A percentile compares a stretch with the other conserved stretches of the same genome.
phyloP scores from a whole-genome alignment of 1,140 invertebrate species.

The Sycophaga agraensis region DNA sequence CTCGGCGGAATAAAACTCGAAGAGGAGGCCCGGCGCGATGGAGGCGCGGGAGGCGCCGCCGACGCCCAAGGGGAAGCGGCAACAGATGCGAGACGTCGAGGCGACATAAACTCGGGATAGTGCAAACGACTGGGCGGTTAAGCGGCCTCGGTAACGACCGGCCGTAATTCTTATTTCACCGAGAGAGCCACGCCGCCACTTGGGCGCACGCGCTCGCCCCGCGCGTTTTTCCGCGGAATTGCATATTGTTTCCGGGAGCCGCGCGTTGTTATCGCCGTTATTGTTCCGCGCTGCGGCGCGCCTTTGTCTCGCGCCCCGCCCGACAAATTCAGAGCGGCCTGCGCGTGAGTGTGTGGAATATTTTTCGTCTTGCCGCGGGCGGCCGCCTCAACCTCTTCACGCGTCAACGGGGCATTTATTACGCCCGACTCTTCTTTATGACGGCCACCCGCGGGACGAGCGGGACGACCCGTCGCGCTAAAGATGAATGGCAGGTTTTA shows the following conservation, averaged over 20 bases:
- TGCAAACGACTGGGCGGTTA: conserved; percentile 37
- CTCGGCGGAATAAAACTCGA: conserved; percentile 2
- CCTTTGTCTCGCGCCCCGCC: no score
- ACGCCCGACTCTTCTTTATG: neutral
- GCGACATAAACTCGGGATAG: conserved; percentile 46
- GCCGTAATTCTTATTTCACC: conserved; percentile 38
- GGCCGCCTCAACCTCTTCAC: no score
- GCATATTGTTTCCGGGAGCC: conserved; percentile 29
- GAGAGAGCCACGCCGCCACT: neutral
- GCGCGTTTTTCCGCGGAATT: conserved; percentile 20
- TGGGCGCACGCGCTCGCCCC: neutral
- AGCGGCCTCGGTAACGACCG: conserved; percentile 31
- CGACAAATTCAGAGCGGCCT: no score
- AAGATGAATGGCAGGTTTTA: conserved; percentile 21
- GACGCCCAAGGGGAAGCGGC: conserved; percentile 25
- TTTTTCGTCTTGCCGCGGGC: neutral
- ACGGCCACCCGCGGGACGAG: neutral
- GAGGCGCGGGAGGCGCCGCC: neutral
- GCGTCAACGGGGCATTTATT: no score
- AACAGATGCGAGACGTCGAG: conserved; percentile 44
- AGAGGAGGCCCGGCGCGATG: neutral
- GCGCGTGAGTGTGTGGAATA: no score
- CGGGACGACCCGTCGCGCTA: no score
- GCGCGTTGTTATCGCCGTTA: conserved; percentile 22
- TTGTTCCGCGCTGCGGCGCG: neutral